Evolutionary conservation across 2,113 vertebrate genomes (phyloP).

Genomic region (Petroica traversi): DNA sequence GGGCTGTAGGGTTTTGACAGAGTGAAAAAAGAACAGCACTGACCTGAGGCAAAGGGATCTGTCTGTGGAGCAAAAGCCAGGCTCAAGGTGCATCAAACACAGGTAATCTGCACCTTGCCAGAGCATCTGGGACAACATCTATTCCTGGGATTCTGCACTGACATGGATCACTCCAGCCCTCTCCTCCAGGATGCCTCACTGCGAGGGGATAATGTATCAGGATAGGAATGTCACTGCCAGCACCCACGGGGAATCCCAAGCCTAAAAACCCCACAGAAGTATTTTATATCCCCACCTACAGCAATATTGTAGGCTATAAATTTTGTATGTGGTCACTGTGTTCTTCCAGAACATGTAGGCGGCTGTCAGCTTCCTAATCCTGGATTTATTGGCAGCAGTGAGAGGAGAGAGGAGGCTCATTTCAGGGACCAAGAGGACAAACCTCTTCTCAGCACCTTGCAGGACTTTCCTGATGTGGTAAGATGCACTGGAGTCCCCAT

Average conservation of each 20-base stretch:
- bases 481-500: background rate
- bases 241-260: slow-evolving; percentile 27
- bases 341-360: slow-evolving; percentile 10
- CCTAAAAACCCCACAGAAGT: background rate
- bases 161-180: background rate
- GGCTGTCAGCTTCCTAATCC: slow-evolving; percentile 21
- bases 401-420: background rate
- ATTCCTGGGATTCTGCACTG: background rate
- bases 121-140: background rate
- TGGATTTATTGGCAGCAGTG: slow-evolving; percentile 19
- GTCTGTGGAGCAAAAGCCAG: background rate
- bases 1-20: background rate
- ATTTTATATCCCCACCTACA: slow-evolving; percentile 32
- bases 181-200: background rate
- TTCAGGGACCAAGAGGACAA: background rate
- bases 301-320: background rate
- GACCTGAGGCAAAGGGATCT: background rate
- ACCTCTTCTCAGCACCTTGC: background rate
- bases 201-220: fast-evolving
- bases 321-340: slow-evolving; percentile 35
- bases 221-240: background rate
- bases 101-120: background rate
- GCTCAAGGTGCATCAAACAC: background rate
- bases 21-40: background rate
- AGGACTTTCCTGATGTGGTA: background rate